phyloP scores from a whole-genome alignment of 2,113 vertebrate genomes.

The Choloepus hoffmanni region DNA sequence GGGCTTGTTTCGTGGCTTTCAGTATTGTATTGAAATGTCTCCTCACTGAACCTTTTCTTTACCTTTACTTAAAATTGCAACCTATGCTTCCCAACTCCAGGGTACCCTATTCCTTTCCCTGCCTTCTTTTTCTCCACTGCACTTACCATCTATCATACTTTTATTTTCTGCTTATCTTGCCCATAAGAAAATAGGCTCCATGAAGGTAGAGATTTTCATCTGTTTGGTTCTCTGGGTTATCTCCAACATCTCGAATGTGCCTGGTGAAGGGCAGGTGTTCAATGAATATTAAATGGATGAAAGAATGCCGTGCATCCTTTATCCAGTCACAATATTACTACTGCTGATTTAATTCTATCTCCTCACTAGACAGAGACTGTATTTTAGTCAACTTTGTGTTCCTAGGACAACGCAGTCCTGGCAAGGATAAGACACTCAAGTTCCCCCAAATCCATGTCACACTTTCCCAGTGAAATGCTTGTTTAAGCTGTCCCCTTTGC shows the following conservation, averaged over 20 bases:
- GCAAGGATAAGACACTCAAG: background rate
- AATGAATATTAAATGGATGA: background rate
- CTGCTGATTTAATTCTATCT: background rate
- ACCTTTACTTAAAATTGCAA: background rate
- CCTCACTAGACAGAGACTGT: background rate
- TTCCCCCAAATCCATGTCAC: background rate
- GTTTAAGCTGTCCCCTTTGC: background rate
- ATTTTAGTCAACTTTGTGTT: background rate
- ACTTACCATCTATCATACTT: background rate
- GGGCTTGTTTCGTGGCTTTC: background rate
- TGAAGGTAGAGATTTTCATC: background rate
- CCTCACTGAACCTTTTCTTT: background rate
- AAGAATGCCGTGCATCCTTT: background rate
- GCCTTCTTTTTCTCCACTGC: background rate
- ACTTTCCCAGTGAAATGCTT: background rate
- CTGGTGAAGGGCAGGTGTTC: background rate
- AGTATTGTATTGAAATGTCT: background rate
- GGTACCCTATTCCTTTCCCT: background rate
- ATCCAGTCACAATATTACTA: background rate
- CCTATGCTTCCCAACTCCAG: background rate
- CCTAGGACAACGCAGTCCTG: background rate
- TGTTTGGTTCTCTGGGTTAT: background rate
- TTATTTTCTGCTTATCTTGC: slow-evolving; percentile 22
- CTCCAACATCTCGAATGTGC: background rate
- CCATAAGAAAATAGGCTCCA: background rate